Evolutionary conservation across 2,888 invertebrate genomes (phyloP), one percentile per base, ranked within the genome.

Genomic region (Osmoderma eremita): DNA sequence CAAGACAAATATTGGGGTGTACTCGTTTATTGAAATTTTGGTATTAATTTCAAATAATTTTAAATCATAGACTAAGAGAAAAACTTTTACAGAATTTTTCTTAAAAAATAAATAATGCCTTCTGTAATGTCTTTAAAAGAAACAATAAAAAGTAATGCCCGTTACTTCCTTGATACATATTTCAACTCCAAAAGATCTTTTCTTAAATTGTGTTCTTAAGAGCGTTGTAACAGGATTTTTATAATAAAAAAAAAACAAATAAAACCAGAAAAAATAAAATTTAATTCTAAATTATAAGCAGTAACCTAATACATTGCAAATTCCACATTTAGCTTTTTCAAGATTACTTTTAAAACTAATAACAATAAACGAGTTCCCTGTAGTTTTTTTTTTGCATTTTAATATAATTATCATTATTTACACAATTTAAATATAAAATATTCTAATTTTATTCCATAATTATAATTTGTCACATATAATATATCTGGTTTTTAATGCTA

Each of bases 361-460:
- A 49, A 3, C 18, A 54, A 54, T 54, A 18, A 39, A 18, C 54
- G 39, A 38, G 42, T 45, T 58, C 58, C 56, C 30, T 30, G 30
- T 41, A 30, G 4, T 61, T 61, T 3, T 30, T 30, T 30, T 30
- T 30, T 30, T 61, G 30, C 45, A 45, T 45, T 17, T 17, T 10
- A 30, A 45, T 45, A 61, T 61, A 48, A 61, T 61, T 6, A 30
- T 30, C 13, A 48, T 17, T 61, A 61, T 61, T 48, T 61, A 61
- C 58, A 56, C 3, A 61, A 41, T 45, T 45, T 45, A 61, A 61
- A 61, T 61, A 30, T 30, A 61, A 61, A 61, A 42, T 56, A 56
- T 18, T 24, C 45, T 61, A 45, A 45, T 45, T 30, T 30, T 61
- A 45, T 61, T 13, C 38, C 30, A 61, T 61, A 45, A 41, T 58